These are phyloP conservation scores for Tipula vernalis DNA, from an alignment of 2,888 invertebrate species.

Conservation along the genomic window DNA sequence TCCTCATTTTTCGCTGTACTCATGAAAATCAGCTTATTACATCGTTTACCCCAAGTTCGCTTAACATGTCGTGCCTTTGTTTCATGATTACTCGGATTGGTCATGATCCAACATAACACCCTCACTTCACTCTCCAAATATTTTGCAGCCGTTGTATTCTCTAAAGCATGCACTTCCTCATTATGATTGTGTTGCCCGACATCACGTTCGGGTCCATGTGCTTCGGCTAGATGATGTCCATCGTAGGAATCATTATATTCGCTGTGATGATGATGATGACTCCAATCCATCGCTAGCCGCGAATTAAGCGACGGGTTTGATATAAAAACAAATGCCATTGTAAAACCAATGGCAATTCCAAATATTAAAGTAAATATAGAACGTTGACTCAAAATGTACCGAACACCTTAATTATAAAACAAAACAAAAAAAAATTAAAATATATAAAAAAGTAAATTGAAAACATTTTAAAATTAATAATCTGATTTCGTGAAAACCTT, in stretches of 20 bases:
- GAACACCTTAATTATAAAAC: not conserved
- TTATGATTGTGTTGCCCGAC: constrained; percentile 35
- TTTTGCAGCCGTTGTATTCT: constrained; percentile 55
- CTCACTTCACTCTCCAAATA: constrained; percentile 62
- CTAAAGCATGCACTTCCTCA: constrained; percentile 56
- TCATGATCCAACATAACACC: constrained; percentile 96
- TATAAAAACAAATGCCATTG: constrained; percentile 31
- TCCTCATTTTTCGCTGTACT: constrained; percentile 59
- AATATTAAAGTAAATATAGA: constrained; percentile 31
- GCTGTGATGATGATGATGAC: constrained; percentile 19
- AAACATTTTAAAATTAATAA: not conserved
- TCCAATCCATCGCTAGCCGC: constrained; percentile 22
- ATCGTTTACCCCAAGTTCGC: constrained; percentile 90
- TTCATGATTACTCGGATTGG: constrained; percentile 78
- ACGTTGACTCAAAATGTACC: constrained; percentile 19
- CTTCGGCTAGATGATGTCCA: constrained; percentile 33
- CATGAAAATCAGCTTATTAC: constrained; percentile 80
- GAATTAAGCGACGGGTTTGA: constrained; percentile 23
- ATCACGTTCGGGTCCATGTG: constrained; percentile 34
- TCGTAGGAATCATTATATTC: constrained; percentile 34
- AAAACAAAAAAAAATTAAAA: not conserved
- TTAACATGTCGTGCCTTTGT: constrained; percentile 86
- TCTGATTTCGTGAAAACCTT: not conserved
- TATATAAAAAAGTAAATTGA: not conserved
- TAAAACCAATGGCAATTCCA: constrained; percentile 33